Evolutionary conservation across 2,797 vertebrate species (phyloP).

Genomic region (Poeciliopsis infans): DNA sequence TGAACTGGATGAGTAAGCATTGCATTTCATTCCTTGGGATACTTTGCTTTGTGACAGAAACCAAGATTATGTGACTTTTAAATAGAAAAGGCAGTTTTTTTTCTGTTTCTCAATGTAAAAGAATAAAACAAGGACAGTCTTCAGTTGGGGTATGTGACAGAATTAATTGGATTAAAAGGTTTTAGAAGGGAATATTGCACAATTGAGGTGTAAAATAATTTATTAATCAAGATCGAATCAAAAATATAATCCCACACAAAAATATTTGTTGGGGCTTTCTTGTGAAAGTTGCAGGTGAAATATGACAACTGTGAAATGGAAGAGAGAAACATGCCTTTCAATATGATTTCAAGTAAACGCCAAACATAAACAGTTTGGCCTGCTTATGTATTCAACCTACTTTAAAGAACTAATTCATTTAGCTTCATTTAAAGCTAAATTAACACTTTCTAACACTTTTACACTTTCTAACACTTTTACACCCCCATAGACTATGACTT

Average conservation of each 20-base stretch:
- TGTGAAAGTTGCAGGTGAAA: neutral
- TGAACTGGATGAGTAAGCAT: neutral
- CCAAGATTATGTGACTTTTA: neutral
- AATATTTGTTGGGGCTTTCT: neutral
- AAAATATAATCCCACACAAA: neutral
- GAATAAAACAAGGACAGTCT: neutral
- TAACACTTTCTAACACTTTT: too few species aligned
- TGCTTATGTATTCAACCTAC: neutral
- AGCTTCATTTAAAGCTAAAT: neutral
- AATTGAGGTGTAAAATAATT: neutral
- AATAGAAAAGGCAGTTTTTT: neutral
- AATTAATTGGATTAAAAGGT: slow-evolving; percentile 29
- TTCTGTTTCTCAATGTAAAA: neutral
- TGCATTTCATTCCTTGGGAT: neutral
- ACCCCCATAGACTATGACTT: neutral
- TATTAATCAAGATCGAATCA: neutral
- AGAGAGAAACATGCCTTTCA: neutral
- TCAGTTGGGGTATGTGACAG: neutral
- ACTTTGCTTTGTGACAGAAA: neutral
- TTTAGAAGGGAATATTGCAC: neutral
- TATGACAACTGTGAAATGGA: neutral
- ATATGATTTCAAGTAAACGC: neutral
- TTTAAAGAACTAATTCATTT: neutral
- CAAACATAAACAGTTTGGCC: neutral
- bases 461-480: neutral